Percentiles rank a stretch among this genome's conserved stretches.
Evolutionary conservation across 2,113 vertebrate species (phyloP).

Genomic region (Phasianus colchicus): DNA sequence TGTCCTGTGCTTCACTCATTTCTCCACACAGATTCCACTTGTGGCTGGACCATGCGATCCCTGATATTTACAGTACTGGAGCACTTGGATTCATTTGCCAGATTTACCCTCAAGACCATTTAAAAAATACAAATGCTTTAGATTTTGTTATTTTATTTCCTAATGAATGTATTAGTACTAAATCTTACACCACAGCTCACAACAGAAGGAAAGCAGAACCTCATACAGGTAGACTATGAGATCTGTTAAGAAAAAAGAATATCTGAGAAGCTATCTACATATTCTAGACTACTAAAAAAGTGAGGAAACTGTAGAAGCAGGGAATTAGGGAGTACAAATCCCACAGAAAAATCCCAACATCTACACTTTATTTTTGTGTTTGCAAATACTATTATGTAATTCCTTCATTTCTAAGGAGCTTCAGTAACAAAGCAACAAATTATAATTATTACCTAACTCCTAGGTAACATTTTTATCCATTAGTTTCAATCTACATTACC

Average conservation of each 20-base stretch:
- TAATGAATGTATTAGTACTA: neutral
- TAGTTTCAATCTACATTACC: neutral
- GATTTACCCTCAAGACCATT: neutral
- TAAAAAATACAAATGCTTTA: neutral
- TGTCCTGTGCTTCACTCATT: neutral
- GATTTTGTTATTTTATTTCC: neutral
- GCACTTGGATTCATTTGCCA: neutral
- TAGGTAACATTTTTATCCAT: neutral
- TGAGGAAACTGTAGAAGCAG: neutral
- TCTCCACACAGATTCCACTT: rapidly evolving
- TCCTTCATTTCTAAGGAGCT: neutral
- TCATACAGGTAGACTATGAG: neutral
- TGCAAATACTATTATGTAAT: neutral
- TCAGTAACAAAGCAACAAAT: neutral
- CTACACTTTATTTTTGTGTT: neutral
- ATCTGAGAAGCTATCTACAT: neutral
- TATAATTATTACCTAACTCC: neutral
- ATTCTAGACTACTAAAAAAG: neutral
- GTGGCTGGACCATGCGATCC: rapidly evolving
- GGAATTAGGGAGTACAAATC: neutral
- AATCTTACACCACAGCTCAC: neutral
- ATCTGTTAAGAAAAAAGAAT: neutral
- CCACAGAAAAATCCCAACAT: neutral
- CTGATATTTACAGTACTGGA: neutral
- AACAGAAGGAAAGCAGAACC: neutral